Evolutionary conservation across 2,888 invertebrate genomes (phyloP).

Genomic region (Vandiemenella viatica): DNA sequence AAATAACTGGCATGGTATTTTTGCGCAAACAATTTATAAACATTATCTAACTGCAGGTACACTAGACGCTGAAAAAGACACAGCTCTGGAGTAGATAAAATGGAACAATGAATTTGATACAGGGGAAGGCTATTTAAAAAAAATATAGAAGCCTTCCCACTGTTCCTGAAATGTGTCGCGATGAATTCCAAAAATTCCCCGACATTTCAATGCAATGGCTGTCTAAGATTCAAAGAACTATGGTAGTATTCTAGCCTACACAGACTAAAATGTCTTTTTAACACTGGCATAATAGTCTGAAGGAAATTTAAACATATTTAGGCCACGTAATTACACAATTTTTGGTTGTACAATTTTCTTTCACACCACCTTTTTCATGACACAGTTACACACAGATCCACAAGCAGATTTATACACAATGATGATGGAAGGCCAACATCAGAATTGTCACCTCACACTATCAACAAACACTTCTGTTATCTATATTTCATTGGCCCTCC

Average conservation of each 20-base stretch:
- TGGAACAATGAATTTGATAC: no score
- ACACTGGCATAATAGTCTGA: conserved; percentile 8
- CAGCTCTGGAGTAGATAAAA: background rate
- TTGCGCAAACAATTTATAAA: background rate
- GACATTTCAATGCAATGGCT: conserved; percentile 7
- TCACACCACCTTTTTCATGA: background rate
- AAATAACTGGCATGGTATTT: background rate
- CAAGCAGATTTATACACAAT: background rate
- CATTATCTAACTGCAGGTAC: background rate
- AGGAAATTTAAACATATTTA: conserved; percentile 14
- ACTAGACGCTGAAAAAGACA: background rate
- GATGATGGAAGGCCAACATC: no score
- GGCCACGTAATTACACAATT: conserved; percentile 13
- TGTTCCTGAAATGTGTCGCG: background rate
- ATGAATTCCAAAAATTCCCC: background rate
- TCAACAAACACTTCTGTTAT: background rate
- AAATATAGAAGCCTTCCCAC: background rate
- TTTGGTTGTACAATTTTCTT: background rate
- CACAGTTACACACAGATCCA: background rate
- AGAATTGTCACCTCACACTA: background rate
- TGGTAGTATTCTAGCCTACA: conserved; percentile 5
- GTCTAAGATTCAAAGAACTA: conserved; percentile 10
- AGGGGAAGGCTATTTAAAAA: background rate
- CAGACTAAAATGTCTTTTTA: conserved; percentile 6
- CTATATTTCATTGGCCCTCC: background rate